Conservation (phyloP, 2,113 vertebrate species). For the Meriones unguiculatus region DNA sequence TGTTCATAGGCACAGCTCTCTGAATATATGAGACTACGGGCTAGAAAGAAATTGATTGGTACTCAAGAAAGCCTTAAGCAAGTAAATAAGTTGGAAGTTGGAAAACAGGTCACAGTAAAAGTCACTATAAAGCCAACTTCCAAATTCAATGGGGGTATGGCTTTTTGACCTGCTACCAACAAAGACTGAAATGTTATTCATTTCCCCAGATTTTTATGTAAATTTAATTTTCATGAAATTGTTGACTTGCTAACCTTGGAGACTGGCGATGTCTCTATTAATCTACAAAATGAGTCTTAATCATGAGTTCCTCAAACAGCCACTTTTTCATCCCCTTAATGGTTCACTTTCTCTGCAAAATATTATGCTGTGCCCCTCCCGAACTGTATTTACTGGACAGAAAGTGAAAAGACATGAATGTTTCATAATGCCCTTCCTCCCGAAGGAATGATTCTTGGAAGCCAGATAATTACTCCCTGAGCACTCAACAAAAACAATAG, state of each 20-base stretch:
- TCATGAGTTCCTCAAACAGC: conserved; percentile 61
- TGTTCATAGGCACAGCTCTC: neutral
- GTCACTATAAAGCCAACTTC: conserved; percentile 56
- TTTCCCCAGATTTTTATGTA: conserved; percentile 76
- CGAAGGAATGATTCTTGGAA: conserved; percentile 54
- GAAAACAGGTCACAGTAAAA: conserved; percentile 66
- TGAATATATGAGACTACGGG: neutral
- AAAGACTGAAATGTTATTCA: conserved; percentile 72
- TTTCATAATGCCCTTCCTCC: conserved; percentile 32
- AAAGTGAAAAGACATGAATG: conserved; percentile 64
- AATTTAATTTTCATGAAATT: conserved; percentile 80
- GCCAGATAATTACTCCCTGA: conserved; percentile 63
- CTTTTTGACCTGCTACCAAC: conserved; percentile 71
- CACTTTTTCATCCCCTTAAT: conserved; percentile 64
- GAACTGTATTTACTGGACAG: conserved; percentile 58
- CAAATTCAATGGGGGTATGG: conserved; percentile 66
- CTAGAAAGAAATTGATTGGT: conserved; percentile 32
- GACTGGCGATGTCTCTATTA: conserved; percentile 75
- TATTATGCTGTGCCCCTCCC: neutral
- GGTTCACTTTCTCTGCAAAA: conserved; percentile 59
- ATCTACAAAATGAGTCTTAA: conserved; percentile 77
- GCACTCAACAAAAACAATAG: conserved; percentile 34
- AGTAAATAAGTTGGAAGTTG: conserved; percentile 48
- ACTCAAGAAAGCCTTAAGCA: neutral
- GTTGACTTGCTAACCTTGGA: conserved; percentile 77